Base-by-base conservation (phyloP, 1,140 invertebrate genomes). In the Drosophila chauvacae region DNA sequence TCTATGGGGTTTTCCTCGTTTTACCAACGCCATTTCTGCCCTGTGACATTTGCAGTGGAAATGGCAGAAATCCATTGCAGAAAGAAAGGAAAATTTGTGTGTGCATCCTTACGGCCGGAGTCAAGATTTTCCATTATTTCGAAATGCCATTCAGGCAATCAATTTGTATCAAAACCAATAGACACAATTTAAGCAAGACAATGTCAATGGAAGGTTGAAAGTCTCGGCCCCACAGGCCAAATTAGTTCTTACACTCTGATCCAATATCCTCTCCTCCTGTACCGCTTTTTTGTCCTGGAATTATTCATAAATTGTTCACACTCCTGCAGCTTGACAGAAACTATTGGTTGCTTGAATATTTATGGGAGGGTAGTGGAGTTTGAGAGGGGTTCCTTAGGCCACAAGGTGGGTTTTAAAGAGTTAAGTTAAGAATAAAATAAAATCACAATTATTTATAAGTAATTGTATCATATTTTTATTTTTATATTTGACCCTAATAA, bases 111-210 rank as follows among this genome's bases (percentile, higher is more conserved):
- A 48, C 51, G 14, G 33, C 53, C n/a, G 7, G 23, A 72, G 66
- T 51, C 53, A 71, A 60, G 45, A 71, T 51, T 77, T 60, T 61
- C 37, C 64, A 56, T 77, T 59, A 69, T 68, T 77, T 39, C 26
- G 50, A 61, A 77, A 77, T 69, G 63, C 48, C 62, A 76, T 65
- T 76, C 72, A 50, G 74, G 56, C 74, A 77, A 77, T 77, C 73
- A 77, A 77, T 77, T 77, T 77, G 57, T 60, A 55, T 77, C 57
- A 77, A 68, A 77, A 69, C 63, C 64, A 77, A 69, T 68, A 77
- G 65, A 77, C 74, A 77, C 50, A 77, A 76, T 53, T 76, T 66
- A 72, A 45, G 65, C 53, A 50, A 48, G 66, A 72, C 66, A 71
- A 59, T 26, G 50, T 58, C 64, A 56, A 39, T 56, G 44, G 10